phyloP scores from a whole-genome alignment of 2,113 vertebrate species.

The Halcyon malimbica region DNA sequence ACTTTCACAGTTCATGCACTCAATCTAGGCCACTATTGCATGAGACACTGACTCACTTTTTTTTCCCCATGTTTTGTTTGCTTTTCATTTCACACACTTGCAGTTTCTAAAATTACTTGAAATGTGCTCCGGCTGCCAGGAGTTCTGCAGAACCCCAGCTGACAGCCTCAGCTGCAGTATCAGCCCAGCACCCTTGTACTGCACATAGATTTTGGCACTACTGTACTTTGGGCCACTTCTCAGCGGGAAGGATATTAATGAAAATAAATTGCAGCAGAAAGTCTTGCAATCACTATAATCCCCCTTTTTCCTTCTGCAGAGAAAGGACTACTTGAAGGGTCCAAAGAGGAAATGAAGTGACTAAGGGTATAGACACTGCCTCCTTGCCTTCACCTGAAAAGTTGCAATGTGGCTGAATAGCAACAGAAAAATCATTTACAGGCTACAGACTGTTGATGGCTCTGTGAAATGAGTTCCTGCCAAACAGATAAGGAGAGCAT shows the following conservation, averaged over 20 bases:
- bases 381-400: background rate
- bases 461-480: background rate
- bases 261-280: background rate
- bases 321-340: background rate
- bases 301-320: background rate
- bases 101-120: slow-evolving; percentile 52
- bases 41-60: slow-evolving; percentile 62
- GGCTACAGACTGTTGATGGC: background rate
- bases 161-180: background rate
- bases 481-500: background rate
- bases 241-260: background rate
- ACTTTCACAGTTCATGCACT: slow-evolving; percentile 71
- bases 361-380: background rate
- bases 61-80: slow-evolving; percentile 49
- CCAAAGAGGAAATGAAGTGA: background rate
- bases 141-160: slow-evolving; percentile 11
- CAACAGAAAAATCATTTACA: background rate
- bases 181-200: background rate
- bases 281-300: background rate
- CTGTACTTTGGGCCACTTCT: background rate
- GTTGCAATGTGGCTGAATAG: background rate
- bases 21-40: slow-evolving; percentile 68
- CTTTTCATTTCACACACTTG: slow-evolving; percentile 55
- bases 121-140: background rate
- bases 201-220: background rate